Conservation (phyloP, 2,888 invertebrate genomes). For the Drosophila neotestacea region DNA sequence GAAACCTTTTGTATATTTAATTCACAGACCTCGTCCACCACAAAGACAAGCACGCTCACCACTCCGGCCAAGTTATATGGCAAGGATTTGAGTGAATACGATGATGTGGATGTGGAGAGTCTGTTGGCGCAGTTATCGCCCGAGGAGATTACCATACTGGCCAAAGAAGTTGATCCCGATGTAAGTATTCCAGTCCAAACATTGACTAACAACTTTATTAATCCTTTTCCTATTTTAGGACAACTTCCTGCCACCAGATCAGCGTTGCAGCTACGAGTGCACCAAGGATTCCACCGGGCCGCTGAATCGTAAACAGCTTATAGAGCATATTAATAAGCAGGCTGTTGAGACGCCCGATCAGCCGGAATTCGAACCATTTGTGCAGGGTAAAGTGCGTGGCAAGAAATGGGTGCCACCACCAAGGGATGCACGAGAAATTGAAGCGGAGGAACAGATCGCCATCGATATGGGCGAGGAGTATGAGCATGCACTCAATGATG, state of each 20-base stretch:
- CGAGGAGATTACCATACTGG: slow-evolving; percentile 98
- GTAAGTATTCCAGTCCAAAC: slow-evolving; percentile 88
- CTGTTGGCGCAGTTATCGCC: slow-evolving; percentile 95
- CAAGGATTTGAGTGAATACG: slow-evolving; percentile 95
- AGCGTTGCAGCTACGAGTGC: slow-evolving; percentile 98
- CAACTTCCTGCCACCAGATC: slow-evolving; percentile 97
- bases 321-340: slow-evolving; percentile 98
- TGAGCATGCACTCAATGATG: slow-evolving; percentile 94
- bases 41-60: slow-evolving; percentile 95
- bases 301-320: slow-evolving; percentile 96
- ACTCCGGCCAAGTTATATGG: slow-evolving; percentile 95
- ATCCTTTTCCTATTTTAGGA: slow-evolving; percentile 88
- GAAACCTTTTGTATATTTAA: slow-evolving; percentile 2
- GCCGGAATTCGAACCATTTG: slow-evolving; percentile 97
- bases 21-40: slow-evolving; percentile 94
- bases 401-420: slow-evolving; percentile 96
- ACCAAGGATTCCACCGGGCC: slow-evolving; percentile 98
- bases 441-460: slow-evolving; percentile 95
- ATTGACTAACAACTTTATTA: not conserved
- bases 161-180: slow-evolving; percentile 99
- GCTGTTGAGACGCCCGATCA: slow-evolving; percentile 99
- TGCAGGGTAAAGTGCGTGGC: slow-evolving; percentile 95
- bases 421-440: slow-evolving; percentile 89
- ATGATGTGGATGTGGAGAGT: slow-evolving; percentile 98
- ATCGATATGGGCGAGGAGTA: slow-evolving; percentile 98